These are phyloP conservation scores for Sorex fumeus DNA, from an alignment of 2,113 vertebrate species.

Conservation along the genomic window DNA sequence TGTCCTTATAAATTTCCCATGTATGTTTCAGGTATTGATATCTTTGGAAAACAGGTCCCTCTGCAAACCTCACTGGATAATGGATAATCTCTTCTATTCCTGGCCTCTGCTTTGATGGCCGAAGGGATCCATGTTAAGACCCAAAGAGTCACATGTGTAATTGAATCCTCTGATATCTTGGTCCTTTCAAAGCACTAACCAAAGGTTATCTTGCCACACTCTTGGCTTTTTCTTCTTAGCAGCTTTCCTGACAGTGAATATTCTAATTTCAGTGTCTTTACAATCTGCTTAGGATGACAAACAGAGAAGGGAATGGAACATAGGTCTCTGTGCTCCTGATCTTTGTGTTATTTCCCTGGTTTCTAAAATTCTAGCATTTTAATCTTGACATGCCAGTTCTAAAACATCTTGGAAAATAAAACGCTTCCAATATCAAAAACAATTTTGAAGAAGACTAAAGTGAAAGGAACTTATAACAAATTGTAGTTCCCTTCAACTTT, in stretches of 20 bases:
- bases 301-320: too few relatives aligned
- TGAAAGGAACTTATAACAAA: too few relatives aligned
- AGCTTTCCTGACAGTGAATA: conserved; percentile 1
- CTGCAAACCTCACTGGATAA: neutral
- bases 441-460: too few relatives aligned
- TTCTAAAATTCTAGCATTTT: too few relatives aligned
- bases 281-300: neutral
- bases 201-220: conserved; percentile 38
- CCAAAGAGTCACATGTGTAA: conserved; percentile 35
- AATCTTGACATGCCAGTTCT: too few relatives aligned
- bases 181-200: conserved; percentile 12
- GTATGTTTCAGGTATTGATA: neutral
- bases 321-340: too few relatives aligned
- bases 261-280: neutral
- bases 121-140: conserved; percentile 25
- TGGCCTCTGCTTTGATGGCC: conserved; percentile 13
- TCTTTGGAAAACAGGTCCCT: neutral
- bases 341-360: too few relatives aligned
- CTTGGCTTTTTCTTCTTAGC: conserved; percentile 31
- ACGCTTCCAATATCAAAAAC: too few relatives aligned
- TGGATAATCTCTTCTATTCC: conserved; percentile 21
- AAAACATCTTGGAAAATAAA: too few relatives aligned
- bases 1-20: neutral
- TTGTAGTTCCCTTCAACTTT: too few relatives aligned
- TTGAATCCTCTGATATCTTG: conserved; percentile 25